Percentiles rank a stretch among this genome's conserved stretches.
These are phyloP conservation scores for Callyntrura sp. DNA, from an alignment of 2,888 invertebrate species.

Conservation along the genomic window DNA sequence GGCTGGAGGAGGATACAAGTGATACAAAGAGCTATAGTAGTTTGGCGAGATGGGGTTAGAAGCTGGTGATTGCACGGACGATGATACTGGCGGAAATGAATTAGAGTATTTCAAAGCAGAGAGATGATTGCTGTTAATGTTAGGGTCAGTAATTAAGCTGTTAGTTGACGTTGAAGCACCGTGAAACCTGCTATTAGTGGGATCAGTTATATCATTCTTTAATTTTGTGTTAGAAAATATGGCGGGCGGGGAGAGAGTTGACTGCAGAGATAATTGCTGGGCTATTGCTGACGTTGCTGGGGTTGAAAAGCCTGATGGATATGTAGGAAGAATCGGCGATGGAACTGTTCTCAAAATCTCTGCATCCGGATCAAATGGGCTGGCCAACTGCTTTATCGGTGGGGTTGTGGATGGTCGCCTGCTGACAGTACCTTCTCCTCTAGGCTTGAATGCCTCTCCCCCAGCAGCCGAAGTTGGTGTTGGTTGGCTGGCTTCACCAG, in stretches of 20 bases:
- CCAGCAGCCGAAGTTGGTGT: neutral
- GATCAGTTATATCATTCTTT: constrained; percentile 26
- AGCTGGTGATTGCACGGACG: neutral
- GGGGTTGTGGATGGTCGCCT: constrained; percentile 1
- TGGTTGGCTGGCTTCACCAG: constrained; percentile 42
- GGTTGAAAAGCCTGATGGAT: constrained; percentile 25
- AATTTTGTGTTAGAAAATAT: constrained; percentile 35
- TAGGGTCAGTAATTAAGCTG: neutral
- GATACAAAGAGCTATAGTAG: constrained; percentile 61
- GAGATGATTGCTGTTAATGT: constrained; percentile 19
- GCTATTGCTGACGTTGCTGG: constrained; percentile 29
- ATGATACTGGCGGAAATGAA: constrained; percentile 13
- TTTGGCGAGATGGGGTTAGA: constrained; percentile 44
- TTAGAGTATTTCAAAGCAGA: constrained; percentile 48
- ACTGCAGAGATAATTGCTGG: constrained; percentile 46
- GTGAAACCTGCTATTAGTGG: constrained; percentile 37
- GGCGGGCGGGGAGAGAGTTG: constrained; percentile 50
- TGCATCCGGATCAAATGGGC: constrained; percentile 52
- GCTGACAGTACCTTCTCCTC: neutral
- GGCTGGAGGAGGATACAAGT: constrained; percentile 52
- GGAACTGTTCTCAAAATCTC: constrained; percentile 62
- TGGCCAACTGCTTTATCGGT: constrained; percentile 48
- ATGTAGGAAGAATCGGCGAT: constrained; percentile 56
- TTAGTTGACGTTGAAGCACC: neutral
- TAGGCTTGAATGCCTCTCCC: neutral